Base-by-base conservation (phyloP, 2,797 vertebrate species). In the Falco columbarius region DNA sequence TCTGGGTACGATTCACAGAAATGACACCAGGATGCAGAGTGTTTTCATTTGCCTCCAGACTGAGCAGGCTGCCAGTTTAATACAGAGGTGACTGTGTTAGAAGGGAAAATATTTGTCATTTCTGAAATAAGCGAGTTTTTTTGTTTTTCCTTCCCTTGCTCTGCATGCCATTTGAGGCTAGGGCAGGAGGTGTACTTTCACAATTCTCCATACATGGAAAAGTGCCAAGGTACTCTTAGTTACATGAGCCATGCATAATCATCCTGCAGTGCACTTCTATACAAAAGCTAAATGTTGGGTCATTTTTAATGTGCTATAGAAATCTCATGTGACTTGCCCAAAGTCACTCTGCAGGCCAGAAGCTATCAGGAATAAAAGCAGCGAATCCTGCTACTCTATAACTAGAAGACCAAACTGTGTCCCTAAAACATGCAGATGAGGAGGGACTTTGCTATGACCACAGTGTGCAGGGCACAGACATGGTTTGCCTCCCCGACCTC, bases 81-180 rank as follows among this genome's bases (percentile, higher is more conserved):
- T 74, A 97, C 92, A 97, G 84, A 89, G 51, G 55, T 76, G 51
- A 40, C 84, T 88, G 6, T 96, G 15, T 91, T 89, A 32, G 36
- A 62, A 75, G 19, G 73, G 19, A 56, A 63, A 79, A 89, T 58
- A 44, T 90, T 91, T 95, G 36, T 87, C 51, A 30, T 42, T 85
- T 89, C 44, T 94, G 87, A 93, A 95, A 70, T 85, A 77, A 95
- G 52, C 23, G 23, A 11, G 3, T 63, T n/a, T 36, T 30, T 55
- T 59, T 44, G 42, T 38, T 46, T 94, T 89, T 89, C 34, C 36
- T 65, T 86, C 23, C 30, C 10, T 29, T 90, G 32, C n/a, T 55
- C 29, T 40, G 6, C 3, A 1, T 88, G 52, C 44, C 38, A 3
- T 73, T 87, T 74, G 55, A 46, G 36, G 36, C 70, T 81, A 55